phyloP scores from a whole-genome alignment of 2,113 vertebrate species.

The Pseudorasbora parva region DNA sequence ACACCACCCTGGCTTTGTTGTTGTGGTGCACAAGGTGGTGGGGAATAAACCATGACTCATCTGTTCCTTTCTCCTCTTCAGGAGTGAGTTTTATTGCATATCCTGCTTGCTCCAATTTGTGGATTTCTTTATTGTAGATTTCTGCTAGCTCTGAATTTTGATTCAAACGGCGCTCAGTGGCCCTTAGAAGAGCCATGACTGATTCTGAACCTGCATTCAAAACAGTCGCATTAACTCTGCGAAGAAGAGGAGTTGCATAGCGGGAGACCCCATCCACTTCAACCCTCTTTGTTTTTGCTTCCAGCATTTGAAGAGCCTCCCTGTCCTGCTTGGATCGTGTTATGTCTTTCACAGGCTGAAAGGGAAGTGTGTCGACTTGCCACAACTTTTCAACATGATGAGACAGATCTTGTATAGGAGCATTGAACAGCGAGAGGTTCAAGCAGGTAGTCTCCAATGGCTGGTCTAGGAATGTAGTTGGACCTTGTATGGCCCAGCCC shows the following conservation, averaged over 20 bases:
- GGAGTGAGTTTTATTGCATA: constrained; percentile 1
- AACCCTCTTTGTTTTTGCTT: too few species aligned
- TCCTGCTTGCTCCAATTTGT: neutral
- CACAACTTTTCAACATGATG: constrained; percentile 8
- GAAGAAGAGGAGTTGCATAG: too few species aligned
- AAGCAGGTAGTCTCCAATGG: too few species aligned
- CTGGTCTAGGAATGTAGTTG: neutral
- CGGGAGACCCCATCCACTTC: too few species aligned
- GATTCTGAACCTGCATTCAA: too few species aligned
- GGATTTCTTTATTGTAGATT: neutral
- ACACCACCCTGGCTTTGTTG: constrained; percentile 32
- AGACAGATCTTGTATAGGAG: too few species aligned
- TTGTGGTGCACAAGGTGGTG: constrained; percentile 48
- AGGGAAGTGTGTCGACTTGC: constrained; percentile 10
- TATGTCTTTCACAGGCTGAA: neutral
- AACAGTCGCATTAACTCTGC: too few species aligned
- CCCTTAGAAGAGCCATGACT: too few species aligned
- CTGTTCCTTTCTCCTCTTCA: neutral
- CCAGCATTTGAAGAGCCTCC: too few species aligned
- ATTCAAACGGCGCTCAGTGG: too few species aligned
- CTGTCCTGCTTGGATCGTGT: constrained; percentile 7
- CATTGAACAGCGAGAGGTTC: too few species aligned
- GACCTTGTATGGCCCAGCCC: constrained; percentile 31
- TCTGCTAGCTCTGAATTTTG: neutral
- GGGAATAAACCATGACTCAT: constrained; percentile 23